Base-by-base conservation (phyloP, 2,113 vertebrate genomes). In the Synodontis membranacea region DNA sequence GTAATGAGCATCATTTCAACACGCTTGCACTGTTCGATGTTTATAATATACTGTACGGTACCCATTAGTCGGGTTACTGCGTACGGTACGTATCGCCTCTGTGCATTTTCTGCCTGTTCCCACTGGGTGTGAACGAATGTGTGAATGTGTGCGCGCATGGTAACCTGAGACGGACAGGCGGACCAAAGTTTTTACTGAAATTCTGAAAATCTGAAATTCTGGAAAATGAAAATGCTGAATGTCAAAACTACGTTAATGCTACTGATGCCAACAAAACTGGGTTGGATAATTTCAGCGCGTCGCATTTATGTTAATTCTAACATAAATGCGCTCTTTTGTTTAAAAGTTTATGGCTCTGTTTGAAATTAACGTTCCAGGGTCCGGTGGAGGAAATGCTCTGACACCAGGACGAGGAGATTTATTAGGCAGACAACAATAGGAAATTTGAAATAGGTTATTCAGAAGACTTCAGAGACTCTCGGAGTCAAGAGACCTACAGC, bases 401-500 rank as follows among this genome's bases (percentile, higher is more conserved):
- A 54, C 4, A 54, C 4, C 25, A 54, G 8, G 23, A 74, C 6
- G 21, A 25, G 17, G 6, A 52, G 82, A 84, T 84, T 84, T 56
- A 74, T 74, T 72, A 58, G 14, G 31, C 28, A 56, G 34, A 72
- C 4, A 72, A 68, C 66, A 31, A 84, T 28, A 52, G 52, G n/a
- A 79, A 52, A 19, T 21, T 80, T 56, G 37, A 39, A 80, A 80
- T 39, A 12, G 34, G 10, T 23, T 17, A 56, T 80, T 37, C 39
- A 80, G 4, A 80, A 37, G 19, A 80, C 50, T 37, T 50, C 3
- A n/a, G 12, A 15, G 72, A 74, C 42, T 1, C 7, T 0, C 52
- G 78, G 7, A 72, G 5, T 66, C 44, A 72, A 56, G 56, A 72
- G 2, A 15, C 83, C 86, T 88, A 83, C 66, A 81, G 80, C 70